Evolutionary conservation across 2,113 vertebrate species (phyloP), one percentile per base, ranked within the genome.

Genomic region (Tretioscincus oriximinensis): DNA sequence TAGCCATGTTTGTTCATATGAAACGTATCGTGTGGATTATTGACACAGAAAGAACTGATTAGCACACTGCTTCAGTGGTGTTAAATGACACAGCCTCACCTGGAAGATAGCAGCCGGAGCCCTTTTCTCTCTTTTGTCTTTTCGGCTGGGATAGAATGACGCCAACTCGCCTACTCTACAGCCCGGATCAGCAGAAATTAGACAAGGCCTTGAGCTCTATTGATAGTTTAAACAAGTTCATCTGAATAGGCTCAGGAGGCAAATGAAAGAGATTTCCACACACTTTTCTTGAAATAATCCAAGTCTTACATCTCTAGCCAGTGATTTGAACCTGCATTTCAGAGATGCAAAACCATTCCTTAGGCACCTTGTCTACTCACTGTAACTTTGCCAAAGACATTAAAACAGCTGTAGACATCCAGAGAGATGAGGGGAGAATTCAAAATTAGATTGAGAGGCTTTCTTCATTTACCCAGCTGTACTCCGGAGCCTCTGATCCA

Each of bases 21-120:
- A 86, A 89, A 88, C 82, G 84, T 77, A 88, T 78, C 87, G 66
- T 66, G 31, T 6, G 0, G 54, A 76, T 49, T 77, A 78, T 92
- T 90, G 86, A 87, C 90, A 88, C 92, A 86, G 80, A 83, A 66
- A 84, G 90, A 90, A 89, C 78, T 79, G 82, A 78, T 93, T 85
- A 89, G 89, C 66, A 7, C 71, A 64, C 24, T 35, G 61, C n/a
- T 66, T 73, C 87, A 80, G 84, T 65, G 51, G 79, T 21, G 87
- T 86, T 63, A 85, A 72, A 69, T 58, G 80, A 83, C 21, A 72
- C 73, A 84, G 69, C 26, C 85, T 88, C 82, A 86, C 88, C 91
- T 89, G 82, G 79, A 85, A 63, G 78, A 67, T 29, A 77, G 9
- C 1, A 26, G 76, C 80, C 22, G 49, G 63, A 76, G 69, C 20